phyloP scores from a whole-genome alignment of 2,113 vertebrate species.

The Passer montanus region DNA sequence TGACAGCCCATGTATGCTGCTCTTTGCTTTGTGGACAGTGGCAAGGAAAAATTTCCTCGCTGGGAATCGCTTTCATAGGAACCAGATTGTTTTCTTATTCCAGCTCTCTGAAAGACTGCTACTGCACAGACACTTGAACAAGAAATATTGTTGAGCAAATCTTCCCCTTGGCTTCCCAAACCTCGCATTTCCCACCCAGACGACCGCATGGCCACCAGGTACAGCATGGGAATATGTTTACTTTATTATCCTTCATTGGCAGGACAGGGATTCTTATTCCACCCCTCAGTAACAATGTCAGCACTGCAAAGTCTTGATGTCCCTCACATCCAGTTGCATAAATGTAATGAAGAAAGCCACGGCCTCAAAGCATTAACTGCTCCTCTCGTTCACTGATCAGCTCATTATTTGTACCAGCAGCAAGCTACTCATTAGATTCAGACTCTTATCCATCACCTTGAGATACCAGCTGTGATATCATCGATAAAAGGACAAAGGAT shows the following conservation, averaged over 20 bases:
- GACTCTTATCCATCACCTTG: constrained; percentile 66
- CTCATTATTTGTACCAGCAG: constrained; percentile 67
- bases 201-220: background rate
- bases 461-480: constrained; percentile 68
- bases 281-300: background rate
- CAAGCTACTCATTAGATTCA: constrained; percentile 65
- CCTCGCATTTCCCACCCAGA: background rate
- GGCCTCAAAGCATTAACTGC: constrained; percentile 19
- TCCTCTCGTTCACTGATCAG: constrained; percentile 41
- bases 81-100: background rate
- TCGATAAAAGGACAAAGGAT: constrained; percentile 69
- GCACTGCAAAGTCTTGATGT: background rate
- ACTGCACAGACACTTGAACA: background rate
- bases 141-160: background rate
- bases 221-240: background rate
- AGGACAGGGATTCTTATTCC: background rate
- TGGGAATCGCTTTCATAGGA: background rate
- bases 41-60: background rate
- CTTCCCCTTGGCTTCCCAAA: background rate
- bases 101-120: background rate
- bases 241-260: background rate
- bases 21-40: background rate
- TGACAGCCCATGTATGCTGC: background rate
- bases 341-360: background rate
- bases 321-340: background rate